A percentile compares a stretch with the other conserved stretches of the same genome.
Conservation (phyloP, 2,888 invertebrate species). For the Heterodera filipjevi region DNA sequence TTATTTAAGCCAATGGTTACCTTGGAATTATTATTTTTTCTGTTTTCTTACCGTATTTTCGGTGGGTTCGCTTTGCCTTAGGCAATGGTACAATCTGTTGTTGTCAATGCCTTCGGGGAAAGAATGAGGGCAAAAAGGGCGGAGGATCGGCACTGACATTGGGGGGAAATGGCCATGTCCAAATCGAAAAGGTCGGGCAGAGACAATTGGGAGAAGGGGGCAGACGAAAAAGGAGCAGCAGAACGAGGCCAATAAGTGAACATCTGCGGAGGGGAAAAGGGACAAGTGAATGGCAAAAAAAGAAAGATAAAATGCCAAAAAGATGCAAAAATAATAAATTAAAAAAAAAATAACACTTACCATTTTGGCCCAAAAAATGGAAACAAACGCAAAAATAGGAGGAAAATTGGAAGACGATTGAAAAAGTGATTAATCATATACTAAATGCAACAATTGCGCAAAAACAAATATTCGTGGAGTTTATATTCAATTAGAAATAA, state of each 20-base stretch:
- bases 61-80: not conserved
- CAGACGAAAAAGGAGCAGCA: not conserved
- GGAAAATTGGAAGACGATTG: not conserved
- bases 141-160: not conserved
- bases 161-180: slow-evolving; percentile 2
- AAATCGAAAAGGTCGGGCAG: not conserved
- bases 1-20: no score
- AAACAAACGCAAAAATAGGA: not conserved
- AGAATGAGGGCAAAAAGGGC: not conserved
- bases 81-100: not conserved
- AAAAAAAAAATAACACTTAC: not conserved
- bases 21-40: no score
- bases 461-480: no score
- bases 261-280: not conserved
- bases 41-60: not conserved
- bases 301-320: no score
- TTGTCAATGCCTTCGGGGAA: slow-evolving; percentile 11
- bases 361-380: not conserved
- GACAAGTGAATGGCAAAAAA: no score
- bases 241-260: not conserved
- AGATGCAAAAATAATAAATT: not conserved
- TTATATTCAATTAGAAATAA: no score
- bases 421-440: no score
- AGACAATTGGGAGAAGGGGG: not conserved
- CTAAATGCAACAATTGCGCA: no score